Evolutionary conservation across 2,113 vertebrate species (phyloP).

Genomic region (Emydocephalus ijimae): DNA sequence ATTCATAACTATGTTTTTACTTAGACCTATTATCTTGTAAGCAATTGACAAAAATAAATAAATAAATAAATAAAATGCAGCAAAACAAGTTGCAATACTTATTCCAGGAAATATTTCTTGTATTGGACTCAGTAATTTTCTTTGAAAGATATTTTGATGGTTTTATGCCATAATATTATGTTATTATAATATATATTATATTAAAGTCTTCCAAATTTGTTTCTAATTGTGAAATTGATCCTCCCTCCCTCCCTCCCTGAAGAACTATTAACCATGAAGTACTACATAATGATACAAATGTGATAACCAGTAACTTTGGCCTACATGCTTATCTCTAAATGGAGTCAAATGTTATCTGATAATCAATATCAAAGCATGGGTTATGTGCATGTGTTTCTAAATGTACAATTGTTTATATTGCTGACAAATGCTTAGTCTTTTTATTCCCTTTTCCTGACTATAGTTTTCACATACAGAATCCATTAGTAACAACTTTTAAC

Average conservation of each 20-base stretch:
- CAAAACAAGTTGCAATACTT: constrained; percentile 26
- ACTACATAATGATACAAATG: constrained; percentile 54
- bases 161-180: constrained; percentile 30
- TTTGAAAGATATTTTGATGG: constrained; percentile 7
- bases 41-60: too few relatives aligned
- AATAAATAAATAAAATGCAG: neutral
- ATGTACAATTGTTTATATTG: constrained; percentile 47
- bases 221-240: neutral
- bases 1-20: too few relatives aligned
- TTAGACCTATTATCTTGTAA: too few relatives aligned
- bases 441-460: constrained; percentile 46
- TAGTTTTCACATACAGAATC: constrained; percentile 50
- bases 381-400: constrained; percentile 43
- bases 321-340: constrained; percentile 64
- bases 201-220: constrained; percentile 26
- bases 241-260: constrained; percentile 41
- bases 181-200: constrained; percentile 1
- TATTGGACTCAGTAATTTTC: constrained; percentile 36
- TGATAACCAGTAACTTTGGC: constrained; percentile 64
- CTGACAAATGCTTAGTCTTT: constrained; percentile 42
- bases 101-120: constrained; percentile 28
- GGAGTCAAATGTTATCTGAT: constrained; percentile 68
- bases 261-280: constrained; percentile 58
- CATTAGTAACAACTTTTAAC: constrained; percentile 37
- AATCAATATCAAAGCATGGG: constrained; percentile 62